Conservation (phyloP, 2,113 vertebrate genomes). For the Chionodraco myersi region DNA sequence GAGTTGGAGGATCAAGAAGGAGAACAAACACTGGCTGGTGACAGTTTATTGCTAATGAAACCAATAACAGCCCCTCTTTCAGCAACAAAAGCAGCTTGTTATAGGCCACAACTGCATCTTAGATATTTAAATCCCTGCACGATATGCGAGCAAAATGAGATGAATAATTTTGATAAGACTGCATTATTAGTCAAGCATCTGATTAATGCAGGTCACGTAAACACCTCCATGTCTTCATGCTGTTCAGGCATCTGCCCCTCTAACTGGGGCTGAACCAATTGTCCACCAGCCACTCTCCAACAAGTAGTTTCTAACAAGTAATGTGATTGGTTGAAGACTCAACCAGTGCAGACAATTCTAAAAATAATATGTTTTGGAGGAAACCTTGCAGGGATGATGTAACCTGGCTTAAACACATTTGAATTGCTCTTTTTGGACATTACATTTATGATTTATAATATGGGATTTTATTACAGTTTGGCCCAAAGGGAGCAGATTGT, state of each 20-base stretch:
- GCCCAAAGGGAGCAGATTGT: slow-evolving; percentile 5
- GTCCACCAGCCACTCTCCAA: slow-evolving; percentile 22
- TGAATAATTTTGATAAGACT: slow-evolving; percentile 44
- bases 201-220: slow-evolving; percentile 54
- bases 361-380: background rate
- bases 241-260: slow-evolving; percentile 55
- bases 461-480: slow-evolving; percentile 2
- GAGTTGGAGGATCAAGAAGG: background rate
- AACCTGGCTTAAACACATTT: slow-evolving; percentile 8
- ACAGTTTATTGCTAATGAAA: slow-evolving; percentile 40
- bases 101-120: slow-evolving; percentile 13
- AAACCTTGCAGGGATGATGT: slow-evolving; percentile 2
- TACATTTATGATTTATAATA: slow-evolving; percentile 3
- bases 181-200: slow-evolving; percentile 26
- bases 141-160: slow-evolving; percentile 56
- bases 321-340: slow-evolving; percentile 4
- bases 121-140: slow-evolving; percentile 25
- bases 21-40: background rate
- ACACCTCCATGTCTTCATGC: slow-evolving; percentile 34
- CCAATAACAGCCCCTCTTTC: slow-evolving; percentile 21
- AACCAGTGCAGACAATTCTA: background rate
- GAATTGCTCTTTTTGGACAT: slow-evolving; percentile 18
- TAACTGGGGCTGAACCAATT: slow-evolving; percentile 1
- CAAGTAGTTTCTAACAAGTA: slow-evolving; percentile 17
- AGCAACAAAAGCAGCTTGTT: slow-evolving; percentile 33